A percentile compares a stretch with the other conserved stretches of the same genome.
Conservation (phyloP, 2,113 vertebrate genomes). For the Gallinago jamesoni region DNA sequence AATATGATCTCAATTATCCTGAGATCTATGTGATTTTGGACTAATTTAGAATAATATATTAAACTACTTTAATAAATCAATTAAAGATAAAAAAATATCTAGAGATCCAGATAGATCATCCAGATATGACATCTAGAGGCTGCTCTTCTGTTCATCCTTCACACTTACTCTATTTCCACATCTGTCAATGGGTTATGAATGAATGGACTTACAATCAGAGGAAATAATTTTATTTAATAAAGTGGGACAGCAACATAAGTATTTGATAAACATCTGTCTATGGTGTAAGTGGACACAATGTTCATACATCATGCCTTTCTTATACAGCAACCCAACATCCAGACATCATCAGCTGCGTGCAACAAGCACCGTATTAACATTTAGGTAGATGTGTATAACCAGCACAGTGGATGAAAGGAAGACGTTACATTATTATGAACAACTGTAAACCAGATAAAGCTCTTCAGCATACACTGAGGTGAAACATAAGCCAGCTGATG, state of each 20-base stretch:
- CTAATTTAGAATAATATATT: too few relatives aligned
- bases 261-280: neutral
- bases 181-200: neutral
- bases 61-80: too few relatives aligned
- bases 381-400: accelerated
- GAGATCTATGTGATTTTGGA: too few relatives aligned
- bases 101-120: too few relatives aligned
- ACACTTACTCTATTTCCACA: too few relatives aligned
- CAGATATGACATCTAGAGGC: too few relatives aligned
- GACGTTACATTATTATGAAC: neutral
- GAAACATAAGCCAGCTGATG: neutral
- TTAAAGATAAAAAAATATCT: too few relatives aligned
- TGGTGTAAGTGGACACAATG: neutral
- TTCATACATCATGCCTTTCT: neutral
- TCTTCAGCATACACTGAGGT: neutral
- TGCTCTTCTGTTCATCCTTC: too few relatives aligned
- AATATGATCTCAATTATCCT: too few relatives aligned
- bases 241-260: neutral
- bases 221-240: neutral
- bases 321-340: neutral
- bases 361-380: neutral
- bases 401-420: neutral
- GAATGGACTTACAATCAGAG: neutral
- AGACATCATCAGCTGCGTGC: neutral
- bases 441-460: neutral